Evolutionary conservation across 2,888 invertebrate species (phyloP), one percentile per base, ranked within the genome.

Genomic region (Leuctra nigra): DNA sequence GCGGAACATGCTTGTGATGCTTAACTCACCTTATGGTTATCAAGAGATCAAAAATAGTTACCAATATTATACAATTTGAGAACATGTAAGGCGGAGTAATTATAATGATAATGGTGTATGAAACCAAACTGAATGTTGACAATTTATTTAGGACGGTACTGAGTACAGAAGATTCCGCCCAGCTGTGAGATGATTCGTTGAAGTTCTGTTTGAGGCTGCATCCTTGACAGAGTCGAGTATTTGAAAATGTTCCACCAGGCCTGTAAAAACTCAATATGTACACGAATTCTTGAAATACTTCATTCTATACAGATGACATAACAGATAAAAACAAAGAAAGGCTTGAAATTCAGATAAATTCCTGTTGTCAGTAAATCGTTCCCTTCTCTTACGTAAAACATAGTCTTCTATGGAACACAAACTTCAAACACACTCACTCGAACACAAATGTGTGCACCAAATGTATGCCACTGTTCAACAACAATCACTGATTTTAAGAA

Each of bases 391-490:
- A 20, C 6, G 39, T 39, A 39, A 39, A 39, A 20, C 39, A 39
- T 20, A 39, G 16, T 14, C 16, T 39, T 14, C 18, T 18, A 39
- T 39, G 16, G 6, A 39, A 16, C 20, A 13, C 39, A 20, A 20
- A 20, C 25, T 47, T 29, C 24, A 47, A 25, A 47, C 23, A 47
- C 47, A 47, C 25, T 24, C 47, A 47, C 50, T 50, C 50, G 18
- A 35, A 50, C 6, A 29, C 54, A 54, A 35, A 54, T 54, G 48
- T 39, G 48, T 54, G 33, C 47, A 57, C 57, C 54, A 48, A 41
- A 46, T 54, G 33, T 50, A 57, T 36, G 36, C 53, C 53, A 54
- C 54, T 57, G 29, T 47, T 48, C 53, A 54, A 57, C 56, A 57
- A 57, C 38, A 35, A 48, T 47, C 54, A 54, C 54, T 54, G 57